Evolutionary conservation across 2,113 vertebrate genomes (phyloP), one percentile per base, ranked within the genome.

Genomic region (Solea solea): DNA sequence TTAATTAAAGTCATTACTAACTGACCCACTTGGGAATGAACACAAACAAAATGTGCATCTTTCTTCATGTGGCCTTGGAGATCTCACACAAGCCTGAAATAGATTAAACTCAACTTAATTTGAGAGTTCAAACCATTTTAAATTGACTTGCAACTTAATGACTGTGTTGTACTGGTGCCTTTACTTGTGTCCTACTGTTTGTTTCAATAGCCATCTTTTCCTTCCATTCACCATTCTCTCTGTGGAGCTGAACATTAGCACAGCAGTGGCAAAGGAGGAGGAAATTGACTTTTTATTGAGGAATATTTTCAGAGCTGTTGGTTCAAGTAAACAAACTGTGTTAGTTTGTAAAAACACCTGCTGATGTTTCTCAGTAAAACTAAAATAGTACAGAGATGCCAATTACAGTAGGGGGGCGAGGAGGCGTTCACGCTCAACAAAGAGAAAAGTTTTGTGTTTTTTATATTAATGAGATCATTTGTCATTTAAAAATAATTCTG

Each of bases 251-350:
- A 56, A 55, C 76, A 79, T 81, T 66, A 72, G 55, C 70, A 45
- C 5, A 41, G 45, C 8, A 0, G 63, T 51, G 11, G 60, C 1
- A 66, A 39, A 59, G 55, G 46, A 78, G 67, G 63, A 69, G 53
- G 60, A 88, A 82, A 84, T 76, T 27, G 41, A 76, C 58, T 39
- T 83, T 80, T 85, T 67, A 74, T 63, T 65, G 27, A 15, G 16
- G 34, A 73, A 58, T 49, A 64, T 50, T 52, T 57, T 25, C 52
- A 44, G 7, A 16, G 16, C 15, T 34, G 34, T 42, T 40, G 39
- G 9, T 40, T 48, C 2, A 44, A 8, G 41, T 4, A 10, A 51
- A 44, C 11, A 6, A 52, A 42, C 1, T 8, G 5, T 9, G 27
- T 34, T 48, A 15, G n/a, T 9, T 40, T n/a, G 5, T 28, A 39